Conservation (phyloP, 2,888 invertebrate genomes). For the Stenurella melanura region DNA sequence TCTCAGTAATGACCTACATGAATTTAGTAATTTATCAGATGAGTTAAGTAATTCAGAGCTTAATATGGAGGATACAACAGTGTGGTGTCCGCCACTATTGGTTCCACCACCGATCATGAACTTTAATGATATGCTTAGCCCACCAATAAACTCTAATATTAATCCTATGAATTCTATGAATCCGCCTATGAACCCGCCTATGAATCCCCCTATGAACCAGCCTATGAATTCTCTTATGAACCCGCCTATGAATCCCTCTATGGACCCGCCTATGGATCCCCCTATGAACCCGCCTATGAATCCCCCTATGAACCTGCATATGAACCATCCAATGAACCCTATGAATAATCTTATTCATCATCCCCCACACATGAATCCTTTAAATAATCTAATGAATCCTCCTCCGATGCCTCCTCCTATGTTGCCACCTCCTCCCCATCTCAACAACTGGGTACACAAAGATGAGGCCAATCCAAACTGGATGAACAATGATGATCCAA, state of each 20-base stretch:
- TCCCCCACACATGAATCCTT: slow-evolving; percentile 10
- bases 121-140: slow-evolving; percentile 52
- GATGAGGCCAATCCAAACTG: slow-evolving; percentile 11
- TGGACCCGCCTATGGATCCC: slow-evolving; percentile 39
- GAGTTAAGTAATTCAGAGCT: slow-evolving; percentile 43
- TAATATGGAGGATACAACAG: slow-evolving; percentile 37
- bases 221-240: slow-evolving; percentile 19
- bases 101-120: slow-evolving; percentile 51
- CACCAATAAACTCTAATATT: slow-evolving; percentile 42
- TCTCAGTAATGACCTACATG: slow-evolving; percentile 67
- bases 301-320: not conserved
- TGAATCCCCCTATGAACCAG: slow-evolving; percentile 26
- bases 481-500: slow-evolving; percentile 22
- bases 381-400: slow-evolving; percentile 15
- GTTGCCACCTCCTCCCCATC: slow-evolving; percentile 45
- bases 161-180: slow-evolving; percentile 45
- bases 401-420: slow-evolving; percentile 29
- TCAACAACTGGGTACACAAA: slow-evolving; percentile 24
- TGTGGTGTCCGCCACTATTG: slow-evolving; percentile 51
- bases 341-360: not conserved
- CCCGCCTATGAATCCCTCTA: not conserved
- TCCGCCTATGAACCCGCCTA: too few relatives aligned
- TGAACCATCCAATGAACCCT: slow-evolving; percentile 19
- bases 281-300: slow-evolving; percentile 41
- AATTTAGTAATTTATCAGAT: slow-evolving; percentile 58